Percentiles rank a stretch among this genome's conserved stretches.
phyloP scores from a whole-genome alignment of 2,888 invertebrate species.

The Cerceris ruficornis region DNA sequence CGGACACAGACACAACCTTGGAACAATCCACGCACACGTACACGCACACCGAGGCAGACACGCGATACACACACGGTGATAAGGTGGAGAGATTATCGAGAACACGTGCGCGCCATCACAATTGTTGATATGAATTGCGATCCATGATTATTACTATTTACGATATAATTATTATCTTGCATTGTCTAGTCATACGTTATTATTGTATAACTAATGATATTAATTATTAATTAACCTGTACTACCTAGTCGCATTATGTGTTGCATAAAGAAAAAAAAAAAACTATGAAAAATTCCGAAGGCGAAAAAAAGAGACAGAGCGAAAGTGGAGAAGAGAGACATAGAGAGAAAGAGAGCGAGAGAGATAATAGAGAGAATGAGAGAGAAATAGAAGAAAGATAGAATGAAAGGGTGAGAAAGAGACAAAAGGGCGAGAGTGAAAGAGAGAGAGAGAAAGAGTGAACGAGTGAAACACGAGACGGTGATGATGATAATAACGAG shows the following conservation, averaged over 20 bases:
- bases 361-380: slow-evolving; percentile 22
- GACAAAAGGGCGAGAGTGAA: slow-evolving; percentile 36
- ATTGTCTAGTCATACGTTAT: slow-evolving; percentile 82
- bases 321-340: slow-evolving; percentile 58
- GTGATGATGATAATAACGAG: slow-evolving; percentile 31
- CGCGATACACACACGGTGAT: slow-evolving; percentile 35
- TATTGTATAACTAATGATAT: slow-evolving; percentile 82
- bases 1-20: neutral
- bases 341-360: slow-evolving; percentile 41
- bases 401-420: slow-evolving; percentile 28
- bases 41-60: slow-evolving; percentile 50
- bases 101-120: slow-evolving; percentile 77
- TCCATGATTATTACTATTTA: slow-evolving; percentile 82
- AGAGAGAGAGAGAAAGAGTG: slow-evolving; percentile 28
- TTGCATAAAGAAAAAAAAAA: slow-evolving; percentile 76
- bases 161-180: slow-evolving; percentile 82
- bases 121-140: slow-evolving; percentile 82
- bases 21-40: slow-evolving; percentile 29
- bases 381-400: slow-evolving; percentile 16
- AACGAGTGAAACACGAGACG: slow-evolving; percentile 25
- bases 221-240: slow-evolving; percentile 82
- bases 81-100: slow-evolving; percentile 38
- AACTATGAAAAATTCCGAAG: slow-evolving; percentile 73
- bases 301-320: slow-evolving; percentile 65
- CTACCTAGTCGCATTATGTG: slow-evolving; percentile 82